Percentiles rank a stretch among this genome's conserved stretches.
Evolutionary conservation across 2,113 vertebrate genomes (phyloP).

Genomic region (Delphinapterus leucas): DNA sequence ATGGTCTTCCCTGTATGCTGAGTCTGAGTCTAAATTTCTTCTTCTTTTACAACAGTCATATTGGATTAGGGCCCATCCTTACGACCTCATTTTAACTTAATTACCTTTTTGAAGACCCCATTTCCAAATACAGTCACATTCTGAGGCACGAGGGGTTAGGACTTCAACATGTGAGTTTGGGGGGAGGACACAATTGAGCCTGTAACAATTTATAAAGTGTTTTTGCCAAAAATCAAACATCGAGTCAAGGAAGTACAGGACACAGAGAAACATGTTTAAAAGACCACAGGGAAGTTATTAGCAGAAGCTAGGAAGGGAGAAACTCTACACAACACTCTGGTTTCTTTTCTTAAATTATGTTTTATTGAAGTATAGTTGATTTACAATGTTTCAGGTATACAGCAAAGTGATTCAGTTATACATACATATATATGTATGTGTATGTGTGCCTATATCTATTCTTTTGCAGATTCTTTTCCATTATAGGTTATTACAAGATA

Average conservation of each 20-base stretch:
- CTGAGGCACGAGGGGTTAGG: neutral
- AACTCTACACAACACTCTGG: neutral
- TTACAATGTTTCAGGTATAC: neutral
- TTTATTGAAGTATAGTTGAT: neutral
- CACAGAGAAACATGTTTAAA: neutral
- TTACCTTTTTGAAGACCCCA: neutral
- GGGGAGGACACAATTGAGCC: neutral
- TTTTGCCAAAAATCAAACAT: neutral
- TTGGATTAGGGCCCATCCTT: neutral
- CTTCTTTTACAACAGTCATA: neutral
- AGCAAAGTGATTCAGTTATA: neutral
- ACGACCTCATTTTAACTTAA: neutral
- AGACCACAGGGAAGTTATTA: neutral
- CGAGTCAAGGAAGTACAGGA: neutral
- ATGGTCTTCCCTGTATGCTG: neutral
- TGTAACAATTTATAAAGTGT: neutral
- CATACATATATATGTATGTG: neutral
- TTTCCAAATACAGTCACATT: neutral
- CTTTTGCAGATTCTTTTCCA: neutral
- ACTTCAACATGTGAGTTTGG: neutral
- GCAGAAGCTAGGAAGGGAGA: slow-evolving; percentile 14
- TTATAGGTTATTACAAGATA: neutral
- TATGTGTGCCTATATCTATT: neutral
- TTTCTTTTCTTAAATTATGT: neutral
- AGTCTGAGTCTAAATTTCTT: neutral